A percentile compares a stretch with the other conserved stretches of the same genome.
phyloP scores from a whole-genome alignment of 2,797 vertebrate genomes.

The Mionectes olivaceus region DNA sequence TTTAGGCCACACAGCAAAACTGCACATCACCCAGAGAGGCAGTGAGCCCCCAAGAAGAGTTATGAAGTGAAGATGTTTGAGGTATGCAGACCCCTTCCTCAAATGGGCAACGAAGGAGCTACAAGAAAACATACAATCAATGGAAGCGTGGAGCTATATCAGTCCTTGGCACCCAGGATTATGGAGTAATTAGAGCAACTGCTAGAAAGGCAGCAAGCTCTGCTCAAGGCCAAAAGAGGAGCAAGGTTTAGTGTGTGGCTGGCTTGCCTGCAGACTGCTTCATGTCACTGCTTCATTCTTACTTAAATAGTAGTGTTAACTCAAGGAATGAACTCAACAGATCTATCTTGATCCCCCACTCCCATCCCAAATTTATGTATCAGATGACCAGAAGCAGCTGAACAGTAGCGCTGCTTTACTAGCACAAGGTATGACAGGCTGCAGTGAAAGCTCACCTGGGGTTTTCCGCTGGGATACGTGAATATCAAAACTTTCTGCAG shows the following conservation, averaged over 20 bases:
- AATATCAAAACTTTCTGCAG: background rate
- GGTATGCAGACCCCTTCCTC: background rate
- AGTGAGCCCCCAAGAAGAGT: rapidly evolving
- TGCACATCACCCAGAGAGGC: background rate
- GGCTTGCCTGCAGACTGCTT: background rate
- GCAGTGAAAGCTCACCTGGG: background rate
- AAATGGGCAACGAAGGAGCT: background rate
- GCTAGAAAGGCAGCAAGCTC: background rate
- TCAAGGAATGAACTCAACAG: background rate
- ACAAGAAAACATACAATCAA: background rate
- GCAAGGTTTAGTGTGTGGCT: background rate
- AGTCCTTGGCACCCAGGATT: background rate
- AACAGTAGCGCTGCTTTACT: background rate
- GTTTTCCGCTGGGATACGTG: background rate
- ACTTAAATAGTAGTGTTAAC: background rate
- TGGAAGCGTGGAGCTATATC: background rate
- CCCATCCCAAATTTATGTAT: rapidly evolving
- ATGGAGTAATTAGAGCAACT: background rate
- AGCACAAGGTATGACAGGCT: background rate
- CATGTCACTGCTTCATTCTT: background rate
- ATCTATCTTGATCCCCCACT: background rate
- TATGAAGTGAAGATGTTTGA: background rate
- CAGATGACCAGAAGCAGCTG: background rate
- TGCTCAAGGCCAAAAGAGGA: background rate
- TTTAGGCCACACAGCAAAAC: background rate